A percentile compares a stretch with the other conserved stretches of the same genome.
phyloP scores from a whole-genome alignment of 2,888 invertebrate genomes.

The Lysandra bellargus region DNA sequence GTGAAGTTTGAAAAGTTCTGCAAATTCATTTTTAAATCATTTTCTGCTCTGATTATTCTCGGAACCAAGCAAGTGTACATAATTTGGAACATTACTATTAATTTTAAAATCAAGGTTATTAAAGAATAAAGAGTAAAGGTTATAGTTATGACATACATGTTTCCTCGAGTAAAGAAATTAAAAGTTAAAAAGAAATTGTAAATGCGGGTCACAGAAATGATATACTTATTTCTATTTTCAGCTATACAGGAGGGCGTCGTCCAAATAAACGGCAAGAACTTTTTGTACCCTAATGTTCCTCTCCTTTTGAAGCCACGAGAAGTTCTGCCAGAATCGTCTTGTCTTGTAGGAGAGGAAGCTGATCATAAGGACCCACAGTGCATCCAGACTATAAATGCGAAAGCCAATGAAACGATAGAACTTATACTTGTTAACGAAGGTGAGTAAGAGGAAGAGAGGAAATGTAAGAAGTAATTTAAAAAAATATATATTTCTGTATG shows the following conservation, averaged over 20 bases:
- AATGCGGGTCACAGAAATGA: background rate
- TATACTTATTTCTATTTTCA: constrained; percentile 39
- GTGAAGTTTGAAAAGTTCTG: too few species aligned
- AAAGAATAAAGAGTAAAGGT: background rate
- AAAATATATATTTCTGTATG: too few species aligned
- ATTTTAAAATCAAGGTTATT: background rate
- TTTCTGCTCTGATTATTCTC: background rate
- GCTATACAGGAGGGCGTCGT: constrained; percentile 60
- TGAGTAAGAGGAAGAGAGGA: too few species aligned
- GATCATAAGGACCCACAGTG: constrained; percentile 72
- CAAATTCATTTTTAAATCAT: background rate
- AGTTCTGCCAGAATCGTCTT: constrained; percentile 56
- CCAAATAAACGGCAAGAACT: constrained; percentile 82
- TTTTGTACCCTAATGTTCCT: constrained; percentile 80
- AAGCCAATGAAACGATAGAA: constrained; percentile 76
- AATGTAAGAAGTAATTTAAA: too few species aligned
- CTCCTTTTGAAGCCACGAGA: constrained; percentile 76
- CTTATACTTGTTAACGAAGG: constrained; percentile 83
- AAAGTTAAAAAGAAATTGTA: background rate
- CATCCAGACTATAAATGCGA: constrained; percentile 74
- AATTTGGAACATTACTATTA: background rate
- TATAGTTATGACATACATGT: constrained; percentile 4
- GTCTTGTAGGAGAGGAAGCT: constrained; percentile 62
- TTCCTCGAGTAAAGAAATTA: background rate
- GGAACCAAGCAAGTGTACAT: background rate